phyloP scores from a whole-genome alignment of 1,140 invertebrate species.

The Dreissena rostriformis region DNA sequence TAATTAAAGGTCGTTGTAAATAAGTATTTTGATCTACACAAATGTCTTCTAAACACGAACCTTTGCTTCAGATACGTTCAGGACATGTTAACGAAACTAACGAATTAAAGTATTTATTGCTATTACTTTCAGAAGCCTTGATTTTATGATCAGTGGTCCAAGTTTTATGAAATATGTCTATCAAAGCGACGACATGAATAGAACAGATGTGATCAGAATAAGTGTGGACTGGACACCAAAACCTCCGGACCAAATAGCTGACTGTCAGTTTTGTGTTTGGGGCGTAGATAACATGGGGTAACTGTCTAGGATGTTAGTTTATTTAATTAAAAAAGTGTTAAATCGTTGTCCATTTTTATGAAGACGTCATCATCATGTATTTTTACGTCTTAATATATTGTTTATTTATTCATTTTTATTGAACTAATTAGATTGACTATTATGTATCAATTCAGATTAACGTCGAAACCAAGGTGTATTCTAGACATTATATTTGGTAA shows the following conservation, averaged over 20 bases:
- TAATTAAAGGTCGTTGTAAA: background rate
- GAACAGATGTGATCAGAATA: constrained; percentile 9
- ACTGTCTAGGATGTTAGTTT: too few relatives aligned
- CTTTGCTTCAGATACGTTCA: background rate
- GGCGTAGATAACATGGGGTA: constrained; percentile 31
- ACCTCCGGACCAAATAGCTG: background rate
- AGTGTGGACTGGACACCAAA: background rate
- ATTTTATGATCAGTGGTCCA: constrained; percentile 9
- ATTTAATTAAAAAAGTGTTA: too few relatives aligned
- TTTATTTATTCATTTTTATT: too few relatives aligned
- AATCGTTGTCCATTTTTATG: too few relatives aligned
- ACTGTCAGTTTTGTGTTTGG: constrained; percentile 30
- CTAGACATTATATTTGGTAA: too few relatives aligned
- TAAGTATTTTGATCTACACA: background rate
- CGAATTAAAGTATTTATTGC: too few relatives aligned
- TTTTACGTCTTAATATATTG: too few relatives aligned
- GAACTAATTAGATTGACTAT: too few relatives aligned
- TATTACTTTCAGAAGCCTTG: background rate
- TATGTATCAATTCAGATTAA: too few relatives aligned
- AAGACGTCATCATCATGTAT: background rate
- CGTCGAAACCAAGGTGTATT: too few relatives aligned
- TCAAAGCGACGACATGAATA: constrained; percentile 15
- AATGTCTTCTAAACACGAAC: background rate
- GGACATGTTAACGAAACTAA: background rate
- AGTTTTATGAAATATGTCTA: constrained; percentile 6